phyloP scores from a whole-genome alignment of 1,140 invertebrate species.

The Adoxophyes honmai region DNA sequence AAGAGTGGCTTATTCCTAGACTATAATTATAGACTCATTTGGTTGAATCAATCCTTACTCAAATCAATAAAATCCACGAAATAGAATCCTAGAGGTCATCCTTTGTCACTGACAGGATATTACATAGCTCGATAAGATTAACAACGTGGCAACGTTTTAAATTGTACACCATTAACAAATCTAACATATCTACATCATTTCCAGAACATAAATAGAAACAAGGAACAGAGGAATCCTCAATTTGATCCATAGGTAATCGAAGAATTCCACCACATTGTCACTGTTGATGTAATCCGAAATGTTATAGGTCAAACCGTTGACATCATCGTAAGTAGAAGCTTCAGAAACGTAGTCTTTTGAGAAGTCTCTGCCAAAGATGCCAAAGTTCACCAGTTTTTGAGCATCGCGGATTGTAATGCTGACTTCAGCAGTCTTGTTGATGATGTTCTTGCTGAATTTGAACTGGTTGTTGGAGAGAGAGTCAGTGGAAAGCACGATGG shows the following conservation, averaged over 20 bases:
- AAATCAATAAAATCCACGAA: no score
- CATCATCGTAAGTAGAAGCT: conserved; percentile 19
- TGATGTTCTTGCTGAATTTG: conserved; percentile 25
- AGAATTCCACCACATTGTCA: conserved; percentile 51
- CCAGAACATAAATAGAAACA: conserved; percentile 66
- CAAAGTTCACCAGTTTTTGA: conserved; percentile 40
- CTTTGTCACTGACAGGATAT: no score
- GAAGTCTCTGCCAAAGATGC: conserved; percentile 51
- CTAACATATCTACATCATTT: conserved; percentile 71
- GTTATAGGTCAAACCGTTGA: conserved; percentile 16
- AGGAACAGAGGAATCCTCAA: conserved; percentile 59
- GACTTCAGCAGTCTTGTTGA: conserved; percentile 24
- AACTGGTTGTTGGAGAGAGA: conserved; percentile 28
- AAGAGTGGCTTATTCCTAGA: no score
- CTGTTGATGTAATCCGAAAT: conserved; percentile 43
- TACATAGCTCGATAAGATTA: no score
- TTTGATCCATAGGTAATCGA: conserved; percentile 63
- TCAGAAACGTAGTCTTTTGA: conserved; percentile 33
- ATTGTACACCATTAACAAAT: no score
- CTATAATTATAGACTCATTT: no score
- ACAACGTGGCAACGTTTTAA: no score
- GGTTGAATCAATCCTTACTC: no score
- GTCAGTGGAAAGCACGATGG: conserved; percentile 38
- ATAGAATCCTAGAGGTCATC: no score
- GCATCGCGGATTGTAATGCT: conserved; percentile 29